A percentile compares a stretch with the other conserved stretches of the same genome.
These are phyloP conservation scores for Oscheius myriophilus DNA, from an alignment of 2,888 invertebrate species.

Conservation along the genomic window DNA sequence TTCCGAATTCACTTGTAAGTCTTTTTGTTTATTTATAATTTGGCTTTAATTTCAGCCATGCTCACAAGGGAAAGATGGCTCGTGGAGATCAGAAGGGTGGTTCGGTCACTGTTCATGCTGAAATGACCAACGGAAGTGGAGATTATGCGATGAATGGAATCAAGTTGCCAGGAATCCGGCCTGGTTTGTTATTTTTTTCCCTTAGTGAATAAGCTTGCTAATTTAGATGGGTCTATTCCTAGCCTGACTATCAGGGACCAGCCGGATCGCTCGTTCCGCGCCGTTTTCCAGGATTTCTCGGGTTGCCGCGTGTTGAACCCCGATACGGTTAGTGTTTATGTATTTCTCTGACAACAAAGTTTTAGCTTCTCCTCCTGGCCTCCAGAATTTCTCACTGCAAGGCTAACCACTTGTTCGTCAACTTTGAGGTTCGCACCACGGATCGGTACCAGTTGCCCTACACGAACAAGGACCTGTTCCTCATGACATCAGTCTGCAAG, in stretches of 20 bases:
- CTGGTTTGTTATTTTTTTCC: not conserved
- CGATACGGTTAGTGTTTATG: too few species aligned
- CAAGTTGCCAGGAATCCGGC: not conserved
- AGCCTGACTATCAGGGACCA: slow-evolving; percentile 73
- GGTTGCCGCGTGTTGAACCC: slow-evolving; percentile 64
- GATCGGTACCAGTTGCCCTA: slow-evolving; percentile 66
- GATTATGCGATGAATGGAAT: not conserved
- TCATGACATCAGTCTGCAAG: slow-evolving; percentile 64
- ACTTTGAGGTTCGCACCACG: slow-evolving; percentile 66
- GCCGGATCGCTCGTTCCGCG: slow-evolving; percentile 75
- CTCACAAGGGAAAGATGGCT: not conserved
- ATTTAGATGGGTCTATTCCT: slow-evolving; percentile 38
- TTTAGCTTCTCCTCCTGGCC: slow-evolving; percentile 57
- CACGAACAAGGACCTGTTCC: slow-evolving; percentile 64
- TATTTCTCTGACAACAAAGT: too few species aligned
- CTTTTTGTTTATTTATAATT: slow-evolving; percentile 3
- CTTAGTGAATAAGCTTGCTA: not conserved
- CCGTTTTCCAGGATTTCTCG: slow-evolving; percentile 76
- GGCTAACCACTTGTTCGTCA: slow-evolving; percentile 64
- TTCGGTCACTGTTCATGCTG: not conserved
- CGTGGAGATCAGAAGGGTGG: not conserved
- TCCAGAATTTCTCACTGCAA: slow-evolving; percentile 61
- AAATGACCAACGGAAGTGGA: not conserved
- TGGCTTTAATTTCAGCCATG: too few species aligned
- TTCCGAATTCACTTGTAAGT: slow-evolving; percentile 55